Evolutionary conservation across 2,113 vertebrate species (phyloP), one percentile per base, ranked within the genome.

Genomic region (Setophaga kirtlandii): DNA sequence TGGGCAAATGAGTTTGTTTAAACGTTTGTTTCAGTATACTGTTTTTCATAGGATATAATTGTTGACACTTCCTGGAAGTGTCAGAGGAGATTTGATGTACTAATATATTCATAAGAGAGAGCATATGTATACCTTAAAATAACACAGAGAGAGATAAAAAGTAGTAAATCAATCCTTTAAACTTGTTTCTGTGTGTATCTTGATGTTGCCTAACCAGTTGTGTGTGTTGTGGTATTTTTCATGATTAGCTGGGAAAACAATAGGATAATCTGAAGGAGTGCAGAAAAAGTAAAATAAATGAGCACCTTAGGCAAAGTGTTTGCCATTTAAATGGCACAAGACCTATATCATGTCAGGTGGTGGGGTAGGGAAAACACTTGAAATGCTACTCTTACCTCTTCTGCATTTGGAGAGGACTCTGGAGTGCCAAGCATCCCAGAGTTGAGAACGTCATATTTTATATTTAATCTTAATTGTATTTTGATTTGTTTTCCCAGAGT

Each of bases 11-110:
- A 62, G 17, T 81, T 93, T 23, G 35, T 75, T 91, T 93, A 89
- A 95, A 84, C 9, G 7, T 82, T 93, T 96, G 50, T 86, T 95
- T 93, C 65, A 25, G 12, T 78, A 28, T 84, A n/a, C 64, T 80
- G 5, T 62, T 76, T 83, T 73, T 58, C 39, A 15, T 33, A 49
- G 41, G 46, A 41, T 90, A 31, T 84, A 85, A 18, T 81, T 90
- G 86, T 92, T 95, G 87, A 87, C 56, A 58, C 15, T 75, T 80
- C 74, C 82, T 84, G 59, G 42, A 79, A 86, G 47, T 68, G 30
- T 92, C 90, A 65, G 79, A 93, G 41, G 52, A 83, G 41, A 83
- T 96, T 63, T 69, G 60, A 73, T 83, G 33, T 68, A 28, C 50
- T 88, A 67, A 83, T 83, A 31, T 74, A 79, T 91, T 91, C 47